Conservation (phyloP, 2,888 invertebrate genomes). For the Leucoptera coffeella region DNA sequence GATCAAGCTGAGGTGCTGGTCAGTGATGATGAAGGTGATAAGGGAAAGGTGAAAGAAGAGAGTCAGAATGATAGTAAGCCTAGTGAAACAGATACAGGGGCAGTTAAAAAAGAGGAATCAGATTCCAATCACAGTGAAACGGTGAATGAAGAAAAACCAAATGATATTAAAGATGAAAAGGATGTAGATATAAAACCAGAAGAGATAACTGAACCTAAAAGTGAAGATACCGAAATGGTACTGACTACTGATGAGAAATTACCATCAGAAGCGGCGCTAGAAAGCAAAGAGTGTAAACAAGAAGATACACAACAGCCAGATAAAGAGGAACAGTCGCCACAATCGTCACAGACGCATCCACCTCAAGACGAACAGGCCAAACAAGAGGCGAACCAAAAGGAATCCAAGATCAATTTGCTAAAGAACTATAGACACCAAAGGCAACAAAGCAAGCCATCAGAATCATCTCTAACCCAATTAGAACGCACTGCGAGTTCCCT, state of each 20-base stretch:
- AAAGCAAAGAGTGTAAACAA: slow-evolving; percentile 17
- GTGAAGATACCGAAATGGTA: slow-evolving; percentile 11
- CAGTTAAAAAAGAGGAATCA: neutral
- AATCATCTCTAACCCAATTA: slow-evolving; percentile 35
- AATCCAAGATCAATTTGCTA: slow-evolving; percentile 34
- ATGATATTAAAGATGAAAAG: neutral
- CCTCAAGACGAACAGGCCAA: slow-evolving; percentile 8
- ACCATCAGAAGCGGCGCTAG: slow-evolving; percentile 31
- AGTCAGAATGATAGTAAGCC: neutral
- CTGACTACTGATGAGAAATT: slow-evolving; percentile 39
- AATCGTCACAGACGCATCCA: slow-evolving; percentile 6
- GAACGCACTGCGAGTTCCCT: slow-evolving; percentile 37
- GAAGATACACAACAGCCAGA: neutral
- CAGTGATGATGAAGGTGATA: slow-evolving; percentile 36
- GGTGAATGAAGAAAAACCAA: slow-evolving; percentile 1
- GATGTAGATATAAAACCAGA: neutral
- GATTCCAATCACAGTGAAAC: neutral
- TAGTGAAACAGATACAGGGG: neutral
- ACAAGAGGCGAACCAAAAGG: slow-evolving; percentile 14
- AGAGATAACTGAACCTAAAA: slow-evolving; percentile 11
- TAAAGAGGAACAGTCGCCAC: slow-evolving; percentile 2
- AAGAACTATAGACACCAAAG: slow-evolving; percentile 47
- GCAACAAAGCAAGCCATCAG: slow-evolving; percentile 20
- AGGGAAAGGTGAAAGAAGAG: slow-evolving; percentile 5
- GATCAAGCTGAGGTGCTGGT: slow-evolving; percentile 24